phyloP scores from a whole-genome alignment of 2,113 vertebrate genomes.

The Ailuropoda melanoleuca region DNA sequence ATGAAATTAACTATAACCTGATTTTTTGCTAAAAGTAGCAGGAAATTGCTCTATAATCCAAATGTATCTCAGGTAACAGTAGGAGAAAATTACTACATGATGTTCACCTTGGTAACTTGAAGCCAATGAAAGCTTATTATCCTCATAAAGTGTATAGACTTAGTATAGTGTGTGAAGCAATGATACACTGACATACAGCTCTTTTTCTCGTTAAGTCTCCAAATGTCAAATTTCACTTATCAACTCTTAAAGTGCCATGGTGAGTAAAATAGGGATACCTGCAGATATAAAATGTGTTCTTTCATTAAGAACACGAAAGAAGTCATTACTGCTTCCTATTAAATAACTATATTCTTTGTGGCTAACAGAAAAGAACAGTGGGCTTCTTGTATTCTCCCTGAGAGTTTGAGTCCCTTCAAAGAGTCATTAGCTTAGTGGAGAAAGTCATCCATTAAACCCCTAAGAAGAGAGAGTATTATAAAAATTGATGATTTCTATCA shows the following conservation, averaged over 20 bases:
- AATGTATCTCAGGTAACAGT: conserved; percentile 63
- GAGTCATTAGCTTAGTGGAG: not conserved
- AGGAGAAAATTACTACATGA: conserved; percentile 68
- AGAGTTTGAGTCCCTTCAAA: not conserved
- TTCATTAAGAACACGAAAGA: conserved; percentile 53
- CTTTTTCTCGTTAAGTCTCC: conserved; percentile 24
- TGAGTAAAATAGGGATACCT: conserved; percentile 43
- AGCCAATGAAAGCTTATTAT: conserved; percentile 58
- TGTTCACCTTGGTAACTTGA: conserved; percentile 59
- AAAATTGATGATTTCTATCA: not conserved
- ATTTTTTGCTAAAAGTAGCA: conserved; percentile 71
- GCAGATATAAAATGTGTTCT: conserved; percentile 22
- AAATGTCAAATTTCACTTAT: conserved; percentile 53
- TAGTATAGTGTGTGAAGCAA: not conserved
- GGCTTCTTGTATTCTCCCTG: not conserved
- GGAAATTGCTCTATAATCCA: conserved; percentile 65
- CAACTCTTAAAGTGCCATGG: not conserved
- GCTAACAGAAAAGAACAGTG: conserved; percentile 21
- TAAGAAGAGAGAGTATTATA: not conserved
- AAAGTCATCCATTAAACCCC: not conserved
- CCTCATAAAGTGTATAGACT: not conserved
- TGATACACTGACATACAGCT: not conserved
- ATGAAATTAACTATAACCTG: conserved; percentile 72
- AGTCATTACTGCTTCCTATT: conserved; percentile 26
- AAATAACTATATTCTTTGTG: conserved; percentile 44